Base-by-base conservation (phyloP, 2,888 invertebrate species). In the Cephus pygmeus region DNA sequence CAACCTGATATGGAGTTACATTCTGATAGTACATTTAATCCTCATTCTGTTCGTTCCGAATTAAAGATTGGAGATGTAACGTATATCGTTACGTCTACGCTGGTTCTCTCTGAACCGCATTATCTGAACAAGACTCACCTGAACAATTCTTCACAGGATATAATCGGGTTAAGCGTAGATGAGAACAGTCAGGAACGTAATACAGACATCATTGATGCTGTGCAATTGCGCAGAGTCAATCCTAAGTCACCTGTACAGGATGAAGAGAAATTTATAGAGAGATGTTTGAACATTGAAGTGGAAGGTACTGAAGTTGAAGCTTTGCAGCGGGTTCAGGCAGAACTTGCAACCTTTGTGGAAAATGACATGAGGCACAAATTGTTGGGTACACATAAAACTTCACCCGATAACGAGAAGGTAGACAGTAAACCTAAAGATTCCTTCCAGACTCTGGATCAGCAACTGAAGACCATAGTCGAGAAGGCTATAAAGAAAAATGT, bases 191-290 rank as follows among this genome's bases (percentile, higher is more conserved):
- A 81, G 69, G 85, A 88, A 35, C 85, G 87, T 69, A 91, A 91
- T 75, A 89, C 89, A 1, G 90, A 90, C 75, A 87, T 91, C 4
- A 88, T 90, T 11, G 90, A 90, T 69, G 90, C 91, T 9, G 88
- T 90, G 11, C 88, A 91, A 36, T 76, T 91, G 12, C 87, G 90
- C 36, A 85, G 89, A 69, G 84, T 90, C 33, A 82, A 85, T 35
- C 87, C 88, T 1, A 80, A 83, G 34, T 76, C 79, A 3, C 71
- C 76, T 69, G 3, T 75, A 76, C 3, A 77, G 15, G 81, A 75
- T 9, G 83, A 86, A 9, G 86, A 84, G 69, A 88, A 85, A 75
- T 82, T 80, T 40, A 35, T 89, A 4, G 88, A 91, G 74, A 86
- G 87, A 40, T 91, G 91, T 79, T 78, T 91, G 23, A 91, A 90